Evolutionary conservation across 2,113 vertebrate species (phyloP).

Genomic region (Pachypanchax playfairii): DNA sequence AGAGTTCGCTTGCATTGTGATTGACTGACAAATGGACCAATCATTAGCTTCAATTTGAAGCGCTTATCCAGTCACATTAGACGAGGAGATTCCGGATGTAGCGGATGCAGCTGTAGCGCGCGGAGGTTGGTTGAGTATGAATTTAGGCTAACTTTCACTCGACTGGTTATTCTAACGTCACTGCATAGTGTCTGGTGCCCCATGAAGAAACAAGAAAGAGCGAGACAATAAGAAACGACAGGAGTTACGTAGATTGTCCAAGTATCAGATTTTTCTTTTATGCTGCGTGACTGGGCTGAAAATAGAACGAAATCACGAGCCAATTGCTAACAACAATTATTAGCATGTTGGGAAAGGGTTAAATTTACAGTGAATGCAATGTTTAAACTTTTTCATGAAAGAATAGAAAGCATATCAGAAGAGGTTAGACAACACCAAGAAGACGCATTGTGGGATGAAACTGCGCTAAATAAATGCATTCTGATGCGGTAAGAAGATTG

Average conservation of each 20-base stretch:
- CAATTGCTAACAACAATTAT: slow-evolving; percentile 42
- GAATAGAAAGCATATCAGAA: neutral
- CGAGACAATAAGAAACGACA: neutral
- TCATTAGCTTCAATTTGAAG: neutral
- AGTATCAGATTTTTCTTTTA: neutral
- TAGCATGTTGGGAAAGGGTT: slow-evolving; percentile 49
- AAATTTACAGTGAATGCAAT: slow-evolving; percentile 4
- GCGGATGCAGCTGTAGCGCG: slow-evolving; percentile 6
- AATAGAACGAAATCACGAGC: neutral
- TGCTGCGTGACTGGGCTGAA: neutral
- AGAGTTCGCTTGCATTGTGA: neutral
- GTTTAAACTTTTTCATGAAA: slow-evolving; percentile 20
- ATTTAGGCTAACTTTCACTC: slow-evolving; percentile 12
- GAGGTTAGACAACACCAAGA: slow-evolving; percentile 5
- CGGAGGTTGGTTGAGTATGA: slow-evolving; percentile 12
- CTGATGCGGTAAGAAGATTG: neutral
- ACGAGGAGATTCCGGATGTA: neutral
- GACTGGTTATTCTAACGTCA: neutral
- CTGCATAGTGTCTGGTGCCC: neutral
- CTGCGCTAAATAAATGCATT: no score
- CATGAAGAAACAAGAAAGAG: neutral
- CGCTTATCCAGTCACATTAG: slow-evolving; percentile 43
- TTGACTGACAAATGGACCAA: slow-evolving; percentile 5
- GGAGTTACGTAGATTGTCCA: no score
- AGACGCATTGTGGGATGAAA: neutral